These are phyloP conservation scores for Columba guinea DNA, from an alignment of 2,797 vertebrate species.

Conservation along the genomic window DNA sequence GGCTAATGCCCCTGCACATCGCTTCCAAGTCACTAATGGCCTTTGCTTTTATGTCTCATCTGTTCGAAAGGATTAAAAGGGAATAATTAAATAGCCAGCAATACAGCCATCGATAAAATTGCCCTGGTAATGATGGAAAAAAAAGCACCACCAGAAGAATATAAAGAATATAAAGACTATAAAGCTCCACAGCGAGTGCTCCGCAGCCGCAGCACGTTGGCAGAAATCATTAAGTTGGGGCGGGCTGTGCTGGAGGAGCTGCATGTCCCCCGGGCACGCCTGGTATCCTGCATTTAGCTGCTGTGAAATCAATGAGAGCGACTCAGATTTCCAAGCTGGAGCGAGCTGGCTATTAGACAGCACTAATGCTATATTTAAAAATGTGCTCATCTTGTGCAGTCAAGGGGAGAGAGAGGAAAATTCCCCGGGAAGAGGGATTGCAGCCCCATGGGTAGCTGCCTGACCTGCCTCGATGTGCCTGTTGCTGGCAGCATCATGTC, in stretches of 20 bases:
- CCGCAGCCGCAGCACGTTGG: accelerated
- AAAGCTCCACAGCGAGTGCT: not conserved
- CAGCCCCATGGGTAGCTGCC: not conserved
- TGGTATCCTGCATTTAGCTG: not conserved
- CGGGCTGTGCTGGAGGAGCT: not conserved
- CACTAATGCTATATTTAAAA: not conserved
- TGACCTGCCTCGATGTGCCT: accelerated
- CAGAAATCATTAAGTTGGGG: not conserved
- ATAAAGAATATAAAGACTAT: not conserved
- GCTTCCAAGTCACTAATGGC: not conserved
- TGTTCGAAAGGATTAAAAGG: slow-evolving; percentile 31
- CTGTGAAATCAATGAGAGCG: not conserved
- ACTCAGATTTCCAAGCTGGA: not conserved
- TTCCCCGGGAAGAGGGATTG: not conserved
- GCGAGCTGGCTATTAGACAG: not conserved
- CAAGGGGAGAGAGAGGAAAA: not conserved
- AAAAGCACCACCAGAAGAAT: not conserved
- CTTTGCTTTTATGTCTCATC: slow-evolving; percentile 28
- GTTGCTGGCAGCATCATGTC: not conserved
- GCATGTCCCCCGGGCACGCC: not conserved
- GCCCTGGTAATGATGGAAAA: not conserved
- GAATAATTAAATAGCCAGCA: slow-evolving; percentile 37
- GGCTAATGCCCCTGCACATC: not conserved
- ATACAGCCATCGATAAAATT: not conserved
- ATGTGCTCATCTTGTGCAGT: not conserved